Evolutionary conservation across 2,113 vertebrate species (phyloP), one percentile per base, ranked within the genome.

Genomic region (Monarcha castaneiventris): DNA sequence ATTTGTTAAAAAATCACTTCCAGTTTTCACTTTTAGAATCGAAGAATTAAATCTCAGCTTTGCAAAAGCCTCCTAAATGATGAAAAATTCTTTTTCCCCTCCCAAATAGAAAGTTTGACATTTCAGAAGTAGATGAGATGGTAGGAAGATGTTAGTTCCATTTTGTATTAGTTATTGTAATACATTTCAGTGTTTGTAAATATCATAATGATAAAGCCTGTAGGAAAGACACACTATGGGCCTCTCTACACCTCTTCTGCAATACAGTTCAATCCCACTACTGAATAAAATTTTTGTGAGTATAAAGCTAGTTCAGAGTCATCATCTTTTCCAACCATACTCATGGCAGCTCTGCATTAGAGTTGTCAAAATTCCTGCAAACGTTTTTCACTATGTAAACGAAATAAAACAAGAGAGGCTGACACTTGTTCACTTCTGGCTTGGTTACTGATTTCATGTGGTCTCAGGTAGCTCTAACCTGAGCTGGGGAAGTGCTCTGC

Each of bases 1-100:
- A 16, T 29, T 81, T 82, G 46, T 84, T 93, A 89, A 84, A 84
- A 94, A 96, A 88, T 84, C 17, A 27, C 72, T 86, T 93, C 35
- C 83, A 41, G 12, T 55, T 87, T 93, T 89, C 78, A 86, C 27
- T 90, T 89, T 56, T 68, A 30, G 48, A 96, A 78, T 83, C 6
- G 20, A 90, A 71, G 12, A 80, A 54, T 67, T 88, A 69, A 87
- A 73, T 90, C 26, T 46, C 16, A 92, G 30, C 37, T 93, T 94
- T 90, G 33, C 51, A 87, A 54, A 93, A 89, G 11, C 37, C 46
- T 87, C 11, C 49, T 93, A 71, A 91, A 64, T 43, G 21, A 26
- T 32, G 9, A 91, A 92, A 51, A 63, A 39, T n/a, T 51, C 15
- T 54, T 84, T 79, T 89, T 19, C 3, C 10, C 17, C 18, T 54